phyloP scores from a whole-genome alignment of 2,888 invertebrate species.

The Pristionchus arcanus region DNA sequence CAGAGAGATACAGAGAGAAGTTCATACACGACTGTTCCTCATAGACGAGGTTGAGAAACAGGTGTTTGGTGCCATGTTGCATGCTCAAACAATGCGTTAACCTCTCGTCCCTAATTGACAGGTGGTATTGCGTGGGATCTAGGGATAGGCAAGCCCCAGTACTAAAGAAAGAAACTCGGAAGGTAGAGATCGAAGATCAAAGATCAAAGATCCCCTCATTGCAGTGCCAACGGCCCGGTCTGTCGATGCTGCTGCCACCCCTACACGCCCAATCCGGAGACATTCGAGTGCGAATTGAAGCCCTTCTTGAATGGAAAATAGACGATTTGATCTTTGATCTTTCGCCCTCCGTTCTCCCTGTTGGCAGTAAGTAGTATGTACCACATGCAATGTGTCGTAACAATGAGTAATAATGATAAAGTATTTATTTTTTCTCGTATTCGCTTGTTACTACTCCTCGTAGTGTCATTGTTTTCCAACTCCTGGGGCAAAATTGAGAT shows the following conservation, averaged over 20 bases:
- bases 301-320: slow-evolving; percentile 58
- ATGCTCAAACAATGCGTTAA: no score
- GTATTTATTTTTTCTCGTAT: neutral
- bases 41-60: no score
- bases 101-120: neutral
- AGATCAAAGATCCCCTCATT: slow-evolving; percentile 55
- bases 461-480: no score
- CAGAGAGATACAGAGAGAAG: no score
- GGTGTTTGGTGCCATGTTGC: no score
- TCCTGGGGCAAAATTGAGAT: neutral
- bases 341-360: neutral
- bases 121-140: neutral
- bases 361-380: neutral
- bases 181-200: slow-evolving; percentile 3
- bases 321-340: neutral
- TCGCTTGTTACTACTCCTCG: no score
- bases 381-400: neutral
- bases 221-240: slow-evolving; percentile 72
- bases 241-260: slow-evolving; percentile 78
- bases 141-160: neutral
- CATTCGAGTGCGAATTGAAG: slow-evolving; percentile 76
- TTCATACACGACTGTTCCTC: no score
- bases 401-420: slow-evolving; percentile 11
- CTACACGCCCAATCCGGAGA: slow-evolving; percentile 75
- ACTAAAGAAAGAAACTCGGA: neutral